phyloP scores from a whole-genome alignment of 1,140 invertebrate genomes.

The Drosophila dunni region DNA sequence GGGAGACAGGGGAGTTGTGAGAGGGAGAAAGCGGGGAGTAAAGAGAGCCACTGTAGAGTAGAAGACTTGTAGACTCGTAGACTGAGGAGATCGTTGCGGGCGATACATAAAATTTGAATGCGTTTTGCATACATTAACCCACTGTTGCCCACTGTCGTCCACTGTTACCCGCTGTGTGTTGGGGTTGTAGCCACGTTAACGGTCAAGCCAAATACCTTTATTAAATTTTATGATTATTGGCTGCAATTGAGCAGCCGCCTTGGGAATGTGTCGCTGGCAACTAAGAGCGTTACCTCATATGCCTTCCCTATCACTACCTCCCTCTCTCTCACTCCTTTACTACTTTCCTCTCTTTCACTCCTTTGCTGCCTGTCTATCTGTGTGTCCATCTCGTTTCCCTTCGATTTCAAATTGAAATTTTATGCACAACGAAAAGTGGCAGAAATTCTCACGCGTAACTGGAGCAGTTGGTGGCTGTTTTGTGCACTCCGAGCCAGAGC shows the following conservation, averaged over 20 bases:
- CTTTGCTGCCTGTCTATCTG: conserved; percentile 4
- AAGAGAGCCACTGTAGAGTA: not conserved
- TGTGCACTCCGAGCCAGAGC: too few relatives aligned
- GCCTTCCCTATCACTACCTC: not conserved
- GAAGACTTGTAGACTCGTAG: conserved; percentile 7
- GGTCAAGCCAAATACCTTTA: conserved; percentile 78
- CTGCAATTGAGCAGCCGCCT: conserved; percentile 71
- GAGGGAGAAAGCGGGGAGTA: not conserved
- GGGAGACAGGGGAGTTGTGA: not conserved
- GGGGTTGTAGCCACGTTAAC: conserved; percentile 52
- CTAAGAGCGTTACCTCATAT: not conserved
- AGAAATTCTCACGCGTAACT: conserved; percentile 82
- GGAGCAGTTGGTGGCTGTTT: conserved; percentile 66
- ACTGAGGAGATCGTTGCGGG: conserved; percentile 66
- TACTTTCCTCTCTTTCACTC: not conserved
- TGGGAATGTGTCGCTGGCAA: conserved; percentile 64
- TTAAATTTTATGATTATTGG: conserved; percentile 84
- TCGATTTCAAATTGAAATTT: conserved; percentile 75
- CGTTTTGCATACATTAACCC: conserved; percentile 83
- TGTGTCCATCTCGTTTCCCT: conserved; percentile 9
- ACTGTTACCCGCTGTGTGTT: not conserved
- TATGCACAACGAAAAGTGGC: conserved; percentile 54
- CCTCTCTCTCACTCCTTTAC: not conserved
- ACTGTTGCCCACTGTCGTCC: conserved; percentile 51
- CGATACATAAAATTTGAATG: conserved; percentile 83